phyloP scores from a whole-genome alignment of 2,888 invertebrate genomes.

The Herminia tarsipennalis region DNA sequence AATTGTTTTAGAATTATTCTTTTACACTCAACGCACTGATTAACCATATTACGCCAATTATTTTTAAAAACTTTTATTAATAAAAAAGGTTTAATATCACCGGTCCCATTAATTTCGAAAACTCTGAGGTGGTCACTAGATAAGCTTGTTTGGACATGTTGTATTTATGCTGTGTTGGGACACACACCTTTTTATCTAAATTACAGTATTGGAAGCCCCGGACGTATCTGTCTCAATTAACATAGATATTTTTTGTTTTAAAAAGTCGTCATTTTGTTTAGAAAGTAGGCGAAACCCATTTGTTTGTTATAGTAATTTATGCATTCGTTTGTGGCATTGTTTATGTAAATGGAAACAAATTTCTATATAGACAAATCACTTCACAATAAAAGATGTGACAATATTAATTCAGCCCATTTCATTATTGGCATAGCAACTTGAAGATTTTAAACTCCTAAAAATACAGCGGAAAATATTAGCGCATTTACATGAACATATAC shows the following conservation, averaged over 20 bases:
- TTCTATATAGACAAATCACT: constrained; percentile 5
- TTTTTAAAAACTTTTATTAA: constrained; percentile 35
- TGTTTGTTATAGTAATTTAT: constrained; percentile 28
- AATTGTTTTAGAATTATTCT: constrained; percentile 42
- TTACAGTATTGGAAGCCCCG: constrained; percentile 77
- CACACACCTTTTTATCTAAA: constrained; percentile 77
- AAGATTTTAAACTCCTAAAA: constrained; percentile 13
- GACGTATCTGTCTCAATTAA: constrained; percentile 73
- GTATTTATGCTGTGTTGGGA: constrained; percentile 76
- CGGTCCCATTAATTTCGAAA: constrained; percentile 73
- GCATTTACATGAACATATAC: constrained; percentile 40
- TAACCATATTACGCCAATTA: constrained; percentile 45
- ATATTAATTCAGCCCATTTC: neutral
- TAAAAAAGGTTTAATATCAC: constrained; percentile 59
- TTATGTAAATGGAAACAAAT: constrained; percentile 10
- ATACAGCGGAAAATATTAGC: constrained; percentile 12
- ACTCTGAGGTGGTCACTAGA: constrained; percentile 78
- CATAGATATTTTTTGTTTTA: constrained; percentile 51
- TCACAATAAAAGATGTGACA: constrained; percentile 3
- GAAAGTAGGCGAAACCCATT: constrained; percentile 39
- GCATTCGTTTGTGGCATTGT: constrained; percentile 12
- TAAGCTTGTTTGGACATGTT: constrained; percentile 75
- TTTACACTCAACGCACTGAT: constrained; percentile 44
- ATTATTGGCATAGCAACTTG: constrained; percentile 1
- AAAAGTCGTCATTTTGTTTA: constrained; percentile 30